These are phyloP conservation scores for Drosophila simulans DNA, from an alignment of 1,140 invertebrate species.

Conservation along the genomic window DNA sequence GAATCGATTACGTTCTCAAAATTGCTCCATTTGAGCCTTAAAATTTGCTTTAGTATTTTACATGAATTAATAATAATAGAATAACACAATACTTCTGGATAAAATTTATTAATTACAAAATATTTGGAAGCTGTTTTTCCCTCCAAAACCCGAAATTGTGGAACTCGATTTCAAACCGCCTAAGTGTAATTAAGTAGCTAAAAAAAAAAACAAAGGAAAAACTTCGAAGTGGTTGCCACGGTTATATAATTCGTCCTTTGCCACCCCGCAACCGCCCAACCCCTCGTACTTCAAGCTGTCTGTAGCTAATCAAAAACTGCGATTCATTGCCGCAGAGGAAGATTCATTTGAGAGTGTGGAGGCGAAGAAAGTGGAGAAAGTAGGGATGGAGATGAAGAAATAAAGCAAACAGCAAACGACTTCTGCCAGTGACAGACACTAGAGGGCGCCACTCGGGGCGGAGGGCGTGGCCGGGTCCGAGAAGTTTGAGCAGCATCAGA, in stretches of 20 bases:
- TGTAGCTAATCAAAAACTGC: conserved; percentile 78
- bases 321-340: conserved; percentile 61
- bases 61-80: not conserved
- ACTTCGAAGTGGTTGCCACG: conserved; percentile 44
- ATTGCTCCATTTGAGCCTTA: not conserved
- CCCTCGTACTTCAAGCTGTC: conserved; percentile 29
- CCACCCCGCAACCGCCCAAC: not conserved
- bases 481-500: conserved; percentile 6
- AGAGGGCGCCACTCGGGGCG: conserved; percentile 29
- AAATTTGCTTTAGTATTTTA: not conserved
- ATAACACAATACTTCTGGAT: not conserved
- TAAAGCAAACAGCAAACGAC: conserved; percentile 56
- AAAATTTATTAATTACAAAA: no score
- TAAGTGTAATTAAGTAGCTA: conserved; percentile 63
- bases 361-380: conserved; percentile 3
- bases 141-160: not conserved
- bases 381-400: conserved; percentile 8
- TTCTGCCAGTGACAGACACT: conserved; percentile 50
- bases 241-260: conserved; percentile 34
- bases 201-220: conserved; percentile 27
- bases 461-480: conserved; percentile 44
- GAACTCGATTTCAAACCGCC: conserved; percentile 55
- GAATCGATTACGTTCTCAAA: not conserved
- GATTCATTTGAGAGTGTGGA: conserved; percentile 16
- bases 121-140: not conserved